Conservation (phyloP, 2,797 vertebrate genomes). For the Caiman crocodilus region DNA sequence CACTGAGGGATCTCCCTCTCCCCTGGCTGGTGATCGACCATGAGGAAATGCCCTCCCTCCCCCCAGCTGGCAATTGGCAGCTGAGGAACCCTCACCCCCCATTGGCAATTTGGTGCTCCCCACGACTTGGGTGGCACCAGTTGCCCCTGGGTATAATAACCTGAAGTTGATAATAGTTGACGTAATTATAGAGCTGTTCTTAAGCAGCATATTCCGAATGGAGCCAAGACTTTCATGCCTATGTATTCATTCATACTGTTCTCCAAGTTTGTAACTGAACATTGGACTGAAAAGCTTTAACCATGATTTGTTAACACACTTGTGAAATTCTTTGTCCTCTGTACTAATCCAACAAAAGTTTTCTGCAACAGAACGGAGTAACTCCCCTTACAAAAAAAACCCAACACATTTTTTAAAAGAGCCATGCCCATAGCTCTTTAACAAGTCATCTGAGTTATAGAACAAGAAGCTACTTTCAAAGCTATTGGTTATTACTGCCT, state of each 20-base stretch:
- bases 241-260: conserved; percentile 51
- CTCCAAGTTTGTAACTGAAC: conserved; percentile 54
- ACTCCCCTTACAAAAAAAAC: background rate
- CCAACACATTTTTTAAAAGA: conserved; percentile 14
- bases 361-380: conserved; percentile 31
- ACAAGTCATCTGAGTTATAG: conserved; percentile 40
- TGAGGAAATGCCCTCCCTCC: too few relatives aligned
- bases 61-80: too few relatives aligned
- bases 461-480: conserved; percentile 16
- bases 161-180: conserved; percentile 34
- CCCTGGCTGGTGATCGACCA: too few relatives aligned
- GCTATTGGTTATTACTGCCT: background rate
- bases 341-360: conserved; percentile 35
- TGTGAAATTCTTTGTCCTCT: background rate
- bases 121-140: too few relatives aligned
- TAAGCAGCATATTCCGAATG: conserved; percentile 39
- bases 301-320: conserved; percentile 51
- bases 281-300: conserved; percentile 52
- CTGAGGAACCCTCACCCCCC: too few relatives aligned
- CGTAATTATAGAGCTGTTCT: conserved; percentile 15
- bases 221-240: conserved; percentile 17
- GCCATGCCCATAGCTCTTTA: conserved; percentile 20
- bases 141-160: background rate
- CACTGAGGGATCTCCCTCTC: too few relatives aligned
- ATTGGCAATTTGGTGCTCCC: too few relatives aligned